Conservation (phyloP, 2,888 invertebrate species). For the Serrognathus titanus region DNA sequence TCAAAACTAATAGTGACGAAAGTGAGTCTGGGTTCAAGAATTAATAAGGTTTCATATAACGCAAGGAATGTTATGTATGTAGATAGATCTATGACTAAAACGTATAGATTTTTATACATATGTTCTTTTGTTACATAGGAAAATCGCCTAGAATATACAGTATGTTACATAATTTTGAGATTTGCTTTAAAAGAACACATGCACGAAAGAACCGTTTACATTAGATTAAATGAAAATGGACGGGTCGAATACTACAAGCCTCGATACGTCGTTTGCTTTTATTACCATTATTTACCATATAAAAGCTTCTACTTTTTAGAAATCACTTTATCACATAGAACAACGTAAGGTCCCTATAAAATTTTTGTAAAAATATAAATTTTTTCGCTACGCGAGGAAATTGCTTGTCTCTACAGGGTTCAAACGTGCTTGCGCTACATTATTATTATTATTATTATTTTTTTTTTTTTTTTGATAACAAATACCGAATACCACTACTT, state of each 20-base stretch:
- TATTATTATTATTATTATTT: background rate
- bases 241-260: slow-evolving; percentile 24
- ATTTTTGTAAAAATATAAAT: slow-evolving; percentile 23
- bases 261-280: slow-evolving; percentile 17
- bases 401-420: slow-evolving; percentile 18
- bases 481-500: slow-evolving; percentile 28
- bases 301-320: slow-evolving; percentile 10
- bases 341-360: slow-evolving; percentile 15
- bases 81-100: slow-evolving; percentile 1
- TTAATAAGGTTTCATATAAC: too few relatives aligned
- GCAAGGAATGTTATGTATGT: background rate
- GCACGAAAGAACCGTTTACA: slow-evolving; percentile 21
- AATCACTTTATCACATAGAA: slow-evolving; percentile 20
- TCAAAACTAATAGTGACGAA: too few relatives aligned
- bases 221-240: slow-evolving; percentile 16
- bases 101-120: slow-evolving; percentile 7
- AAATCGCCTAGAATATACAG: slow-evolving; percentile 17
- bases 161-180: slow-evolving; percentile 10
- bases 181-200: slow-evolving; percentile 12
- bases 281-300: slow-evolving; percentile 9
- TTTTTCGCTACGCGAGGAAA: slow-evolving; percentile 16
- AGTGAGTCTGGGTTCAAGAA: too few relatives aligned
- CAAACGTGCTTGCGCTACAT: slow-evolving; percentile 27
- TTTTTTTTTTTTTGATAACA: slow-evolving; percentile 1
- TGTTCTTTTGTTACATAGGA: slow-evolving; percentile 4